Conservation (phyloP, 2,888 invertebrate genomes). For the Trachelus stipa region DNA sequence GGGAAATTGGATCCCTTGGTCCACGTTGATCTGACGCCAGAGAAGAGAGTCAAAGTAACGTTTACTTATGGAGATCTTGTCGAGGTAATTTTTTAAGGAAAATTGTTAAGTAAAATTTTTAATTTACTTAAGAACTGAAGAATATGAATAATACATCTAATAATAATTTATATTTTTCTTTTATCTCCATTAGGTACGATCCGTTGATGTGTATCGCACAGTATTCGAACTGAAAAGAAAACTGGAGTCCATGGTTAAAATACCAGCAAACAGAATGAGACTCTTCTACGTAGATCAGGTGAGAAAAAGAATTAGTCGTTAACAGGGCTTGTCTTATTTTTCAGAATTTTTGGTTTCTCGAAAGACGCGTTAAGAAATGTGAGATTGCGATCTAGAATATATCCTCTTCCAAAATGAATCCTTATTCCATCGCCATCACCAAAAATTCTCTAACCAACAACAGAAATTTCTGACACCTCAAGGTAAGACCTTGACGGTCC, state of each 20-base stretch:
- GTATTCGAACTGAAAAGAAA: conserved; percentile 85
- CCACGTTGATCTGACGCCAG: conserved; percentile 86
- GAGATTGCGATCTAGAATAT: conserved; percentile 40
- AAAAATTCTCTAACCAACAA: neutral
- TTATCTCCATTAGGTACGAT: conserved; percentile 54
- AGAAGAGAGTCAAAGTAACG: conserved; percentile 86
- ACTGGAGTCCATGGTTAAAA: conserved; percentile 83
- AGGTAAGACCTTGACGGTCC: conserved; percentile 26
- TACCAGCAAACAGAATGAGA: conserved; percentile 87
- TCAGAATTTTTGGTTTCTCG: conserved; percentile 44
- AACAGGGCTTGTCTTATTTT: conserved; percentile 23
- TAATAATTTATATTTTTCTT: conserved; percentile 7
- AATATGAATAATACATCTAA: neutral
- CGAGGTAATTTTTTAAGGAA: conserved; percentile 68
- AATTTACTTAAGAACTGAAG: neutral
- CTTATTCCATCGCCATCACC: neutral
- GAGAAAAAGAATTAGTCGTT: conserved; percentile 18
- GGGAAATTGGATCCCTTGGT: conserved; percentile 92
- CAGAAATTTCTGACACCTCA: conserved; percentile 6
- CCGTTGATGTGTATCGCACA: conserved; percentile 71
- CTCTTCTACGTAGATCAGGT: conserved; percentile 90
- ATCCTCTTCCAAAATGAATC: conserved; percentile 4
- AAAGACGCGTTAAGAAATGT: conserved; percentile 31
- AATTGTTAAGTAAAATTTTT: neutral
- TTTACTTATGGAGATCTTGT: conserved; percentile 83